Evolutionary conservation across 2,888 invertebrate genomes (phyloP).

Genomic region (Oxycera nigricornis): DNA sequence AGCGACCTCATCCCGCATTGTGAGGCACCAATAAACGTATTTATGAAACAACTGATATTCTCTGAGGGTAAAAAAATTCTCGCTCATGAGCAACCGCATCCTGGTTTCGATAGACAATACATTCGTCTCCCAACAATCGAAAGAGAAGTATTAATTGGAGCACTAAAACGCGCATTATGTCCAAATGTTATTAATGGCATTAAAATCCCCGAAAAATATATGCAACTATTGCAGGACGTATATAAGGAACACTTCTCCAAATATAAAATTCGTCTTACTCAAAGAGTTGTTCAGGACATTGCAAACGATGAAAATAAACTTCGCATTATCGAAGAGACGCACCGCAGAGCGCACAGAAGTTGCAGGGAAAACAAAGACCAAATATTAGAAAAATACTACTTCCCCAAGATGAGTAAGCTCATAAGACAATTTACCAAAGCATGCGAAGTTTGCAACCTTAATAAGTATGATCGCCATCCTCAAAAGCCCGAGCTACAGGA

Average conservation of each 20-base stretch:
- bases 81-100: slow-evolving; percentile 42
- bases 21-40: not conserved
- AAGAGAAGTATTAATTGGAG: not conserved
- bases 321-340: not conserved
- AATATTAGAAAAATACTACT: not conserved
- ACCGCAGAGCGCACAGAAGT: not conserved
- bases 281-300: not conserved
- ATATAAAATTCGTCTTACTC: not conserved
- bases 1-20: not conserved
- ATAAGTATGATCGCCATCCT: slow-evolving; percentile 1
- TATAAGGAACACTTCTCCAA: not conserved
- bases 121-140: no score
- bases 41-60: not conserved
- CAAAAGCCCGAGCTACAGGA: slow-evolving; percentile 13
- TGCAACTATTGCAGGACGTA: not conserved
- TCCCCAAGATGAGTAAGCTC: not conserved
- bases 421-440: not conserved
- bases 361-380: not conserved
- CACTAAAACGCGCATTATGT: not conserved
- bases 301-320: not conserved
- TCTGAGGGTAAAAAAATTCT: not conserved
- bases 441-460: not conserved
- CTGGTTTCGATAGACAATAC: slow-evolving; percentile 3
- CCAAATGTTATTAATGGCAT: slow-evolving; percentile 1
- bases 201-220: not conserved